Base-by-base conservation (phyloP, 2,113 vertebrate species). In the Pedionomus torquatus region DNA sequence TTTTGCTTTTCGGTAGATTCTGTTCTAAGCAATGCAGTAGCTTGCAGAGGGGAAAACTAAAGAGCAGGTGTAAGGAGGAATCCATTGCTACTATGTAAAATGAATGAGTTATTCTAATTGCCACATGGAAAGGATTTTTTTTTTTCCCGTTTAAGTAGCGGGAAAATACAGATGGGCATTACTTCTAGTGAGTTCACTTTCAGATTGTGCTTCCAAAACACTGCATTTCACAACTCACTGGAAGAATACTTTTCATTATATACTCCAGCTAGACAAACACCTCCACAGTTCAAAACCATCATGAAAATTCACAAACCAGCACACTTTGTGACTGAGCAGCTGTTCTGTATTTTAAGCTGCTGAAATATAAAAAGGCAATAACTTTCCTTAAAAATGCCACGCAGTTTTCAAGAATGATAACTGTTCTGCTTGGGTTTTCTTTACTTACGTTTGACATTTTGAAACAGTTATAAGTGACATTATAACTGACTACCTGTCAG, bases 121-220 rank as follows among this genome's bases (percentile, higher is more conserved):
- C 52, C 85, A n/a, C 60, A 89, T 72, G 54, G 43, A 96, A 97
- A 95, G 24, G 55, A n/a, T 11, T 72, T 54, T 89, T 77, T 55
- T 46, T 46, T 46, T 46, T 46, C 46, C 31, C 93, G 17, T 92
- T 89, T 72, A 72, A 95, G 69, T 89, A 80, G 93, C 94, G 55
- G 43, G 80, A 96, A 97, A 97, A 91, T 89, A 93, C 87, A 96
- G 93, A 97, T 96, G 90, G 92, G 85, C 63, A 83, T 92, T 91
- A 80, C 20, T 81, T 80, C 61, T 95, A 58, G 44, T 64, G 49
- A 95, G 72, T 95, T 96, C 37, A 77, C 46, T 91, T 93, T 92
- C 77, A 93, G 54, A 71, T 78, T 94, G 49, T 95, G 72, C 65
- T 91, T 92, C 49, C 79, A 90, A 93, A 98, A 94, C 39, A 49